Percentiles rank a stretch among this genome's conserved stretches.
phyloP scores from a whole-genome alignment of 2,113 vertebrate species.

The Leptosomus discolor region DNA sequence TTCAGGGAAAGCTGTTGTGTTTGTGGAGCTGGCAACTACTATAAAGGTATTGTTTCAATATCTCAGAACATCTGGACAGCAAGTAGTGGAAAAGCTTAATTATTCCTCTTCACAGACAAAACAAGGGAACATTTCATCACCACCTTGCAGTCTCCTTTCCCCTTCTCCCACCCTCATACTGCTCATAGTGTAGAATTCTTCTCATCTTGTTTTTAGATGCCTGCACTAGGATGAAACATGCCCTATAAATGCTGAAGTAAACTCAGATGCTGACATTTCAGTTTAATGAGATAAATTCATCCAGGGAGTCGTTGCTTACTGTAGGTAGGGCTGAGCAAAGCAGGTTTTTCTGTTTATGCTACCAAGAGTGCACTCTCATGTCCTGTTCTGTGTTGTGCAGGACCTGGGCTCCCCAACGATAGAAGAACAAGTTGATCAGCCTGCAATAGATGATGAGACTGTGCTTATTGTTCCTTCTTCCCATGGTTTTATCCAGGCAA shows the following conservation, averaged over 20 bases:
- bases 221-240: background rate
- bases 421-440: slow-evolving; percentile 79
- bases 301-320: background rate
- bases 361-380: background rate
- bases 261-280: background rate
- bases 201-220: background rate
- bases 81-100: background rate
- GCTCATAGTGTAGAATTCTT: background rate
- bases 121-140: background rate
- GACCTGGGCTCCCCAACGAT: slow-evolving; percentile 75
- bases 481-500: slow-evolving; percentile 88
- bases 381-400: slow-evolving; percentile 57
- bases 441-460: slow-evolving; percentile 78
- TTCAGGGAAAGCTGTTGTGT: background rate
- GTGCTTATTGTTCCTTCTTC: slow-evolving; percentile 92
- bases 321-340: background rate
- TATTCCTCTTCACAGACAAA: background rate
- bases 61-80: background rate
- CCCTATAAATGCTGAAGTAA: background rate
- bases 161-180: background rate
- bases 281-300: background rate
- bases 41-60: background rate
- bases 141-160: background rate
- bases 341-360: background rate
- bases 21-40: background rate